These are phyloP conservation scores for Falco biarmicus DNA, from an alignment of 2,797 vertebrate genomes.

Conservation along the genomic window DNA sequence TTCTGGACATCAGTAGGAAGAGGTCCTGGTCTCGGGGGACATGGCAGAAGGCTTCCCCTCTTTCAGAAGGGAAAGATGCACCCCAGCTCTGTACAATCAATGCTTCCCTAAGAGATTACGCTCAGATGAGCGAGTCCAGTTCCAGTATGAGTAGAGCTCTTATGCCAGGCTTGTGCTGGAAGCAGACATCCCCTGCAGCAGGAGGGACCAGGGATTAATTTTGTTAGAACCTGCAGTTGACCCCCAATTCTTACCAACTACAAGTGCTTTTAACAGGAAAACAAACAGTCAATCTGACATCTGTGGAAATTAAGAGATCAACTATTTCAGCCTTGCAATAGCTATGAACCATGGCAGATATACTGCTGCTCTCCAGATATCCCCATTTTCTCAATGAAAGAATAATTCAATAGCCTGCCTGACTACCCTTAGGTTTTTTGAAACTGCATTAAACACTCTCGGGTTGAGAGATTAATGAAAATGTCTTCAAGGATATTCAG, in stretches of 20 bases:
- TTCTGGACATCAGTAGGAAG: neutral
- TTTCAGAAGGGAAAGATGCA: neutral
- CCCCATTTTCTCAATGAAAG: neutral
- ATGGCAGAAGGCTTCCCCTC: accelerated
- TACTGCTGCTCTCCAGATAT: neutral
- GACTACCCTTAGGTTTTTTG: neutral
- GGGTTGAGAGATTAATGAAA: neutral
- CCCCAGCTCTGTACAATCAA: neutral
- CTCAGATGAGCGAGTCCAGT: neutral
- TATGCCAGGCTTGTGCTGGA: neutral
- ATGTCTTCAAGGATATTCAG: neutral
- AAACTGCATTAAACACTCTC: neutral
- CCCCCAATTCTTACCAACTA: neutral
- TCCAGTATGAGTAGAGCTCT: neutral
- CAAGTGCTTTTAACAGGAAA: neutral
- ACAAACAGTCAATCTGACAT: neutral
- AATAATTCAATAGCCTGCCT: neutral
- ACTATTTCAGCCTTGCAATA: neutral
- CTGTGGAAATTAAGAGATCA: neutral
- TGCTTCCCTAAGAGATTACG: neutral
- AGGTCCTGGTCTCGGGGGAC: too few species aligned
- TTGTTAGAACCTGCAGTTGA: neutral
- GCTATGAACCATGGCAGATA: neutral
- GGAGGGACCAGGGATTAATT: neutral
- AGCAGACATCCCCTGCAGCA: neutral